These are phyloP conservation scores for Cotesia congregata DNA, from an alignment of 2,888 invertebrate genomes.

Conservation along the genomic window DNA sequence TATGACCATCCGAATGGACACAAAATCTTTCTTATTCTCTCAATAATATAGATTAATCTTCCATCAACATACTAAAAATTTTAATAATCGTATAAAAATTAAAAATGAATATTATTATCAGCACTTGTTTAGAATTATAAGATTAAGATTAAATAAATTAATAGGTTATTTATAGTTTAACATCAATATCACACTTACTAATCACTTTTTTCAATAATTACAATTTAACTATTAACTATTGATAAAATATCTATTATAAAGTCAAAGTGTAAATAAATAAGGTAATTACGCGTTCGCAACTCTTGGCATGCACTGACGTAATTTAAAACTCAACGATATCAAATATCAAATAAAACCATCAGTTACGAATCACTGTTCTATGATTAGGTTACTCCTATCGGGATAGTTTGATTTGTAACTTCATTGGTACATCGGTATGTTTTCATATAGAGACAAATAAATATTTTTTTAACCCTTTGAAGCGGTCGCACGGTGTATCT, in stretches of 20 bases:
- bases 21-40: no score
- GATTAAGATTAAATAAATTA: no score
- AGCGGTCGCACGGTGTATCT: constrained; percentile 58
- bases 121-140: no score
- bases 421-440: constrained; percentile 5
- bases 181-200: no score
- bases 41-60: no score
- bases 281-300: neutral
- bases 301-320: neutral
- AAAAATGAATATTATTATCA: no score
- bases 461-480: constrained; percentile 28
- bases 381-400: neutral
- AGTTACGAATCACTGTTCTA: neutral
- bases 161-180: no score
- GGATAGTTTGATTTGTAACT: neutral
- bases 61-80: no score
- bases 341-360: constrained; percentile 9
- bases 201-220: no score
- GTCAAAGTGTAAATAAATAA: neutral
- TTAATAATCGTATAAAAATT: no score
- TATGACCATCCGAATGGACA: no score
- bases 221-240: neutral
- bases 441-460: constrained; percentile 17
- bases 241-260: neutral
- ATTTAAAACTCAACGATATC: constrained; percentile 16